Percentiles rank a stretch among this genome's conserved stretches.
These are phyloP conservation scores for Unio pictorum DNA, from an alignment of 2,888 invertebrate genomes.

Conservation along the genomic window DNA sequence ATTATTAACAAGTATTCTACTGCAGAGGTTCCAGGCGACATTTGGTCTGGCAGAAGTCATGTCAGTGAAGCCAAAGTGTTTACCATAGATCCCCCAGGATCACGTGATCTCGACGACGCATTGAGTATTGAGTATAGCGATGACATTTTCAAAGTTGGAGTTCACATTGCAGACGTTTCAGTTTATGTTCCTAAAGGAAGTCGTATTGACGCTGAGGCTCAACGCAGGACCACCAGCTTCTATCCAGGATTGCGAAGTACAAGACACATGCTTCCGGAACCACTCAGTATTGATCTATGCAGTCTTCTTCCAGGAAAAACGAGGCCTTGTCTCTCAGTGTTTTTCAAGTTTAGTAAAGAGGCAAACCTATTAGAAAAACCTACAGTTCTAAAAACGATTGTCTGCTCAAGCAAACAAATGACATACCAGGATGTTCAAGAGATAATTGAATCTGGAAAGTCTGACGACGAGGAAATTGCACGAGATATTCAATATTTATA, in stretches of 20 bases:
- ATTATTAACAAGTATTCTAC: neutral
- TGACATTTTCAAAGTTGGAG: slow-evolving; percentile 29
- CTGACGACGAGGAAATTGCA: slow-evolving; percentile 3
- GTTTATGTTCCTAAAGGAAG: slow-evolving; percentile 28
- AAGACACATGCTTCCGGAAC: slow-evolving; percentile 50
- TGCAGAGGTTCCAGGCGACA: neutral
- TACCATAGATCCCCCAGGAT: slow-evolving; percentile 46
- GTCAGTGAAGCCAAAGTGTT: slow-evolving; percentile 29
- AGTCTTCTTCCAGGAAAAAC: slow-evolving; percentile 40
- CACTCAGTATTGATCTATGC: slow-evolving; percentile 37
- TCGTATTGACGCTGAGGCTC: slow-evolving; percentile 44
- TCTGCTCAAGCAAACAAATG: slow-evolving; percentile 29
- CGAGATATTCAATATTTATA: slow-evolving; percentile 13
- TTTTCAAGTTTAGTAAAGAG: slow-evolving; percentile 32
- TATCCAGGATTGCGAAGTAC: slow-evolving; percentile 28
- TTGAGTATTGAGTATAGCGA: slow-evolving; percentile 28
- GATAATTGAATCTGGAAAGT: slow-evolving; percentile 21
- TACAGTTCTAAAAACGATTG: slow-evolving; percentile 20
- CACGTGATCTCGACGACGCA: slow-evolving; percentile 48
- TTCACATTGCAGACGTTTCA: slow-evolving; percentile 54
- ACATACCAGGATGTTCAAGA: slow-evolving; percentile 44
- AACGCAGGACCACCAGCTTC: slow-evolving; percentile 35
- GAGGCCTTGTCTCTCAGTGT: slow-evolving; percentile 45
- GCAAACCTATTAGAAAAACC: slow-evolving; percentile 21
- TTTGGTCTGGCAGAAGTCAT: slow-evolving; percentile 15